Percentiles rank a stretch among this genome's conserved stretches.
Evolutionary conservation across 2,797 vertebrate genomes (phyloP).

Genomic region (Carcharodon carcharias): DNA sequence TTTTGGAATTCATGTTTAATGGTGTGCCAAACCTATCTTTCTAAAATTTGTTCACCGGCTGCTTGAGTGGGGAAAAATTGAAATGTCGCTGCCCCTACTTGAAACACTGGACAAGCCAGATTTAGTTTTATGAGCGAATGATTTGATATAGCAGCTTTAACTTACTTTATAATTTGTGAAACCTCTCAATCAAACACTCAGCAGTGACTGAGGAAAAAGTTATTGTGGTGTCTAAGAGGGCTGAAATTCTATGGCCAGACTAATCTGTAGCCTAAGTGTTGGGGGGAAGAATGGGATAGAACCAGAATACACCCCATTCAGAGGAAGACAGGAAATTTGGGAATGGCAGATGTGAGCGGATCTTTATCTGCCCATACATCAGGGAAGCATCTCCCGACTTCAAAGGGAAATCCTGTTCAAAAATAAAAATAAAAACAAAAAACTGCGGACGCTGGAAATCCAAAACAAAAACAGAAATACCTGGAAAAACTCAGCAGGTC

Average conservation of each 20-base stretch:
- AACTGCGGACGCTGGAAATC: no score
- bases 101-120: no score
- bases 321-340: neutral
- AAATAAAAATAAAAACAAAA: no score
- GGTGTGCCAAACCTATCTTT: no score
- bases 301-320: neutral
- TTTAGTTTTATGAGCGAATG: neutral
- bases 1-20: no score
- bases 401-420: neutral
- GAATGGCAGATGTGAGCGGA: neutral
- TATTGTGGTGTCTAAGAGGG: neutral
- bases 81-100: no score
- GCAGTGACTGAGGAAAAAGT: neutral
- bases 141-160: neutral
- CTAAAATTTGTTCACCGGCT: no score
- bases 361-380: neutral
- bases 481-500: no score
- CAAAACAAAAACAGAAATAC: no score
- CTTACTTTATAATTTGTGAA: neutral
- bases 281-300: neutral
- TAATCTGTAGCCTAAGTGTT: neutral
- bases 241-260: neutral
- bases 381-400: neutral
- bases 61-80: no score
- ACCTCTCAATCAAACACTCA: neutral